Evolutionary conservation across 2,888 invertebrate species (phyloP).

Genomic region (Imbricaverruca yamaguchii): DNA sequence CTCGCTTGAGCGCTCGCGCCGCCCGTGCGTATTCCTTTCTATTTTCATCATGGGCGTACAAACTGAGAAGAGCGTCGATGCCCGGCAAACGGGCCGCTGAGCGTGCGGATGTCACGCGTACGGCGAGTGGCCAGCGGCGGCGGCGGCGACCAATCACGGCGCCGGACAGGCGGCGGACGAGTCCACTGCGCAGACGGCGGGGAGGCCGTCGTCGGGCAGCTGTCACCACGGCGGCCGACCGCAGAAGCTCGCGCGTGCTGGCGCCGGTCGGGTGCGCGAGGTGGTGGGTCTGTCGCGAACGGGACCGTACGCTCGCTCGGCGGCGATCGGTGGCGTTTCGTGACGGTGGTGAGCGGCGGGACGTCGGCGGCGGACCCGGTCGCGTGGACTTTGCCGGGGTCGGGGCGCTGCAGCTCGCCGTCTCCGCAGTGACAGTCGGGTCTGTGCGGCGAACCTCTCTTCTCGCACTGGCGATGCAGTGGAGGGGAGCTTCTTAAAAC

Average conservation of each 20-base stretch:
- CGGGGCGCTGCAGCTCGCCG: no score
- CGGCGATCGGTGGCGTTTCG: neutral
- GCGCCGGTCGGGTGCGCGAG: neutral
- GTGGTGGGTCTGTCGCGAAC: neutral
- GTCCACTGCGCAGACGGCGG: neutral
- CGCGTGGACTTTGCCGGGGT: neutral
- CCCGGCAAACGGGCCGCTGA: neutral
- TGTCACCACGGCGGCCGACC: neutral
- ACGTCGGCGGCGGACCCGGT: neutral
- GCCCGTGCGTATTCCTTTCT: slow-evolving; percentile 15
- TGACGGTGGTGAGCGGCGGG: neutral
- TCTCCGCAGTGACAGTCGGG: neutral
- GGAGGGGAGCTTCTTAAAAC: slow-evolving; percentile 12
- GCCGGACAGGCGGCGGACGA: neutral
- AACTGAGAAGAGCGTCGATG: neutral
- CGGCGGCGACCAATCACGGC: neutral
- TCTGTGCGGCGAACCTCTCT: neutral
- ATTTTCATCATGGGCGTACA: slow-evolving; percentile 18
- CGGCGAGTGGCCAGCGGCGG: neutral
- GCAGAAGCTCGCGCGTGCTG: neutral
- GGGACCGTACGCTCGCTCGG: neutral
- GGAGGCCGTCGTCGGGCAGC: neutral
- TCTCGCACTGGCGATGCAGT: neutral
- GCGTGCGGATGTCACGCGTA: neutral
- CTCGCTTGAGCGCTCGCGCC: neutral